Evolutionary conservation across 2,888 invertebrate species (phyloP), one percentile per base, ranked within the genome.

Genomic region (Gymnoscelis rufifasciata): DNA sequence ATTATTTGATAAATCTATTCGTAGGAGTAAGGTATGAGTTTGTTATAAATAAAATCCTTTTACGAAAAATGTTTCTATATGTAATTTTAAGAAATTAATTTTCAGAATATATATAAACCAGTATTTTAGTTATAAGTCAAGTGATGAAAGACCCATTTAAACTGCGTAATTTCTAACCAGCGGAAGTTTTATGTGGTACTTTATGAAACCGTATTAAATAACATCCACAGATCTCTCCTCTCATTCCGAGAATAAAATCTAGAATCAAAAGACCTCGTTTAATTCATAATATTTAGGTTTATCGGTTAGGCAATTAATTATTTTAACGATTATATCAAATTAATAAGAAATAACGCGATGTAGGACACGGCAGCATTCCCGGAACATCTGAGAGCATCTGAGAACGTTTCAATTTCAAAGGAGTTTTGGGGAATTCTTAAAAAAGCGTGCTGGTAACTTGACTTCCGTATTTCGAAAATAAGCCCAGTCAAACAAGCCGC

Each of bases 261-360:
- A 39, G 42, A 50, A 45, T 43, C 30, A 42, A 7, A 38, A 19
- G 29, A 19, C 38, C 37, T 8, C 51, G 59, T 60, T 52, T 24
- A 38, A 45, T 29, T 35, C 45, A 33, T 53, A 56, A 59, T 49
- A 68, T 67, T 56, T 59, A 56, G 67, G 63, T 67, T 67, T 60
- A 66, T 66, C 53, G 57, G 61, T 60, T 50, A 52, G 47, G 41
- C 42, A 23, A 44, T 40, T 52, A 54, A 57, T 56, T 49, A 52
- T 47, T 26, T 39, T 36, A 30, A 50, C 38, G 38, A 36, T 45
- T 38, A 42, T 54, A 43, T 33, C 38, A 49, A 46, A 52, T 49
- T 54, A 52, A 54, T 57, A 45, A 12, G 11, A 39, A 30, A 38
- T 38, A 13, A 26, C 26, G 36, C 26, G 10, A 41, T 43, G 38